Conservation (phyloP, 2,113 vertebrate genomes). For the Apodemus speciosus region DNA sequence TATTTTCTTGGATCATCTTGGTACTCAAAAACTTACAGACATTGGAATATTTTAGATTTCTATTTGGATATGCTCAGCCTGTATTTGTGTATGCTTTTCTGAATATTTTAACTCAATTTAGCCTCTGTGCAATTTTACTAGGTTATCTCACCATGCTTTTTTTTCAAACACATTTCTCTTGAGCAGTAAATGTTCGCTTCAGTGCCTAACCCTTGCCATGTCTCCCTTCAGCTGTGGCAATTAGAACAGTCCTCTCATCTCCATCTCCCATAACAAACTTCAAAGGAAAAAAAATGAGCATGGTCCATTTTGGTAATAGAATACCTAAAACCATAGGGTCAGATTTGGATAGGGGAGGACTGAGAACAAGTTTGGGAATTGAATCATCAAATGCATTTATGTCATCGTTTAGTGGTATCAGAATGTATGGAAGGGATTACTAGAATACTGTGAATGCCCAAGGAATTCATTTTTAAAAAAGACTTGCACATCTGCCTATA, state of each 20-base stretch:
- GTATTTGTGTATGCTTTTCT: conserved; percentile 14
- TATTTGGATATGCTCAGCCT: not conserved
- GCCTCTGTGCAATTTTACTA: conserved; percentile 1
- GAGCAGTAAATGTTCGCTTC: not conserved
- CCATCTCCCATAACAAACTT: not conserved
- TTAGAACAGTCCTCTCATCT: not conserved
- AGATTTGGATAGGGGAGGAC: not conserved
- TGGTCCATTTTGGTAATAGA: conserved; percentile 28
- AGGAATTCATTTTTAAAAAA: conserved; percentile 14
- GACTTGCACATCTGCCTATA: not conserved
- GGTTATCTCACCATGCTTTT: not conserved
- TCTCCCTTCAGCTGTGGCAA: not conserved
- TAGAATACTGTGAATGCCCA: not conserved
- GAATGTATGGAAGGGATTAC: not conserved
- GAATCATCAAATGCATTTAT: conserved; percentile 30
- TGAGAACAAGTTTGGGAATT: not conserved
- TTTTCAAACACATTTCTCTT: conserved; percentile 36
- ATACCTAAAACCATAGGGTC: not conserved
- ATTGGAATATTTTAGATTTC: not conserved
- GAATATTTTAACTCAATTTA: conserved; percentile 30
- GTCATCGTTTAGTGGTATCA: not conserved
- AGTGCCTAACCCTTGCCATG: not conserved
- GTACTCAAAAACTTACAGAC: not conserved
- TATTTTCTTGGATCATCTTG: not conserved
- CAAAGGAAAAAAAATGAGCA: conserved; percentile 2